These are phyloP conservation scores for Eristalis tenax DNA, from an alignment of 2,888 invertebrate genomes.

Conservation along the genomic window DNA sequence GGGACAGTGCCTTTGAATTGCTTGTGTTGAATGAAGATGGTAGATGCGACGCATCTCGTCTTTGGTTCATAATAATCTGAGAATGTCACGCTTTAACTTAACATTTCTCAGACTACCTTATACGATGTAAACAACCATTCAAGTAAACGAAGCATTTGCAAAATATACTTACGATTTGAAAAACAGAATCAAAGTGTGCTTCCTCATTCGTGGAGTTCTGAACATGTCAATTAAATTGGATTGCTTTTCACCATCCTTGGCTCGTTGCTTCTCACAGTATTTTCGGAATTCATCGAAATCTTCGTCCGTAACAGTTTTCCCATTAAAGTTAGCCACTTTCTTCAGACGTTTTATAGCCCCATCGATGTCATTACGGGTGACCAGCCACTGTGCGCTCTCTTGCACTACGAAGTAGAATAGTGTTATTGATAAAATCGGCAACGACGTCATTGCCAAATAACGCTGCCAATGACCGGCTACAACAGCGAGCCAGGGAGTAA, in stretches of 20 bases:
- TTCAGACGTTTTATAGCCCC: conserved; percentile 83
- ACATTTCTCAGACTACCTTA: no score
- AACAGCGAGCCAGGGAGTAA: conserved; percentile 83
- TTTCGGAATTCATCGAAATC: conserved; percentile 80
- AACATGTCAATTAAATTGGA: conserved; percentile 82
- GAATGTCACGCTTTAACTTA: no score
- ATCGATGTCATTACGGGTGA: conserved; percentile 83
- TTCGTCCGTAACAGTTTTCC: conserved; percentile 80
- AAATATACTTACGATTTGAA: conserved; percentile 83
- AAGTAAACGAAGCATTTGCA: background rate
- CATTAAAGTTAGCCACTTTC: conserved; percentile 83
- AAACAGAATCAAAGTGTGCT: conserved; percentile 83
- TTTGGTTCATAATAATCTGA: no score
- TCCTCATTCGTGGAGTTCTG: conserved; percentile 83
- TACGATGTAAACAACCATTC: no score
- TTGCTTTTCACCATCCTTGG: conserved; percentile 78
- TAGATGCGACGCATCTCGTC: no score
- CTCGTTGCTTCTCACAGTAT: conserved; percentile 79
- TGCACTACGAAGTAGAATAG: conserved; percentile 83
- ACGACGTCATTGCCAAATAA: conserved; percentile 82
- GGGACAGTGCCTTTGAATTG: no score
- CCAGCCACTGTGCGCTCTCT: conserved; percentile 85
- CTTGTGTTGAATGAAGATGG: no score
- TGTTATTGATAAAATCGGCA: conserved; percentile 82
- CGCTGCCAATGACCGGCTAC: conserved; percentile 82